Conservation (phyloP, 2,113 vertebrate genomes). For the Chiloscyllium plagiosum region DNA sequence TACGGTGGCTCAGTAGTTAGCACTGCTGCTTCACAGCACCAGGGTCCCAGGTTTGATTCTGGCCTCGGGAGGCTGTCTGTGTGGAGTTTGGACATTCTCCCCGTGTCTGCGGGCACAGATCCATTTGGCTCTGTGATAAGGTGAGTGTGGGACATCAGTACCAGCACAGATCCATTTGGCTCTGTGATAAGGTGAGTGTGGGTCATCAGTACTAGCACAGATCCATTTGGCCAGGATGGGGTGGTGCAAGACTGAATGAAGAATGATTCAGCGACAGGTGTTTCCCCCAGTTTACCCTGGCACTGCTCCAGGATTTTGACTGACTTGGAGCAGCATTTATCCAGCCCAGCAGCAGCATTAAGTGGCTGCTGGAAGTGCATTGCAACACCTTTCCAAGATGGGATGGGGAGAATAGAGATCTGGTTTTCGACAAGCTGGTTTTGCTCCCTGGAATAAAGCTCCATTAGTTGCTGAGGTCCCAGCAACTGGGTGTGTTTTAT, state of each 20-base stretch:
- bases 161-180: no score
- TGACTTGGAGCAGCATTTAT: not conserved
- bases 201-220: no score
- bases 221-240: not conserved
- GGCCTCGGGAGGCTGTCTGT: no score
- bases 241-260: not conserved
- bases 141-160: no score
- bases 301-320: not conserved
- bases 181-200: not conserved
- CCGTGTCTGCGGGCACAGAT: no score
- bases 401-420: not conserved
- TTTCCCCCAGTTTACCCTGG: not conserved
- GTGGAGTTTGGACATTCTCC: no score
- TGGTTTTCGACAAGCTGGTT: not conserved
- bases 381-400: not conserved
- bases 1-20: no score
- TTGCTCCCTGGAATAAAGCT: not conserved
- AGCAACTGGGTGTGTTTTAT: not conserved
- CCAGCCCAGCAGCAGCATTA: not conserved
- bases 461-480: not conserved
- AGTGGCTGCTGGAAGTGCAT: not conserved
- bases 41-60: no score
- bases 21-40: no score
- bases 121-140: no score
- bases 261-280: not conserved